Conservation (phyloP, 1,140 invertebrate species). For the Scaptomyza hsui region DNA sequence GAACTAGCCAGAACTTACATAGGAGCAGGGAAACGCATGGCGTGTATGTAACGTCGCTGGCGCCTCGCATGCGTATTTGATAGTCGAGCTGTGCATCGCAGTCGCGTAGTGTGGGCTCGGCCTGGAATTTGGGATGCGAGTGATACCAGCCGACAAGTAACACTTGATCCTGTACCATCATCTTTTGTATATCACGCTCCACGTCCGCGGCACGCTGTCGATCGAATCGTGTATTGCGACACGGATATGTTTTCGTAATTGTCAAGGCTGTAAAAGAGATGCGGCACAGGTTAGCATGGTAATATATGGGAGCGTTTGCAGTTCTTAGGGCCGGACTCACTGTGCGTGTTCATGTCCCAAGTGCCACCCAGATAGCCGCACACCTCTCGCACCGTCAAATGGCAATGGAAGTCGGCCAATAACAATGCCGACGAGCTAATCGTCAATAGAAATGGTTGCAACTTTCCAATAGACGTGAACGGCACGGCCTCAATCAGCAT, state of each 20-base stretch:
- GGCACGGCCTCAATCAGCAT: conserved; percentile 94
- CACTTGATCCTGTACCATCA: conserved; percentile 92
- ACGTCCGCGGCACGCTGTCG: conserved; percentile 89
- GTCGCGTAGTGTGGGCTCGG: conserved; percentile 94
- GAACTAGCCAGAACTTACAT: too few species aligned
- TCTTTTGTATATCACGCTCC: conserved; percentile 92
- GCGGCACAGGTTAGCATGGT: conserved; percentile 14
- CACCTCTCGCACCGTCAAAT: conserved; percentile 95
- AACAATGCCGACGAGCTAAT: conserved; percentile 94
- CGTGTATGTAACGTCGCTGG: conserved; percentile 93
- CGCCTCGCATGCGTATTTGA: conserved; percentile 96
- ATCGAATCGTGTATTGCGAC: conserved; percentile 92
- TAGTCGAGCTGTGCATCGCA: conserved; percentile 97
- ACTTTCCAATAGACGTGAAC: conserved; percentile 93
- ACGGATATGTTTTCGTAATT: conserved; percentile 95
- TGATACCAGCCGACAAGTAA: conserved; percentile 97
- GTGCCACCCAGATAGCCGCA: conserved; percentile 96
- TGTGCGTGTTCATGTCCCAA: conserved; percentile 97
- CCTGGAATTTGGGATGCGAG: conserved; percentile 95
- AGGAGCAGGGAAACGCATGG: conserved; percentile 97
- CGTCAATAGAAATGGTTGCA: conserved; percentile 96
- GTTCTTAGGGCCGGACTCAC: conserved; percentile 86
- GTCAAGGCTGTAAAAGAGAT: conserved; percentile 88
- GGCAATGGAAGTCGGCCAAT: conserved; percentile 96
- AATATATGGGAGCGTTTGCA: neutral